phyloP scores from a whole-genome alignment of 2,888 invertebrate genomes.

The Macaria notata region DNA sequence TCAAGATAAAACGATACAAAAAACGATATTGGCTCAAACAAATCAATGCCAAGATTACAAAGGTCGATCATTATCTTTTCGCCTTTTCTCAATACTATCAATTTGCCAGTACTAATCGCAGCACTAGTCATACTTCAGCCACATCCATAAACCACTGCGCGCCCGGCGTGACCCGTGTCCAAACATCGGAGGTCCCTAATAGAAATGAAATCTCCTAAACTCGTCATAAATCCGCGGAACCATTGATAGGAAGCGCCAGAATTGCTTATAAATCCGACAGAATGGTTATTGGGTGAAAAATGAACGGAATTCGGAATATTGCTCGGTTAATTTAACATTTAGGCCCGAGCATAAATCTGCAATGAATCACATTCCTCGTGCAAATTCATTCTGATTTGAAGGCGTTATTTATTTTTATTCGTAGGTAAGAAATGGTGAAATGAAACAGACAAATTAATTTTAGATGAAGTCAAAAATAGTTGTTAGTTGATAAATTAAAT shows the following conservation, averaged over 20 bases:
- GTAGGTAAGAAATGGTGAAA: too few species aligned
- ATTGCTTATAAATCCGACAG: slow-evolving; percentile 53
- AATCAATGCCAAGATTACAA: too few species aligned
- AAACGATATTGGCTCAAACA: too few species aligned
- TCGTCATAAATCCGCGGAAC: slow-evolving; percentile 43
- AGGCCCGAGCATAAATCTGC: slow-evolving; percentile 24
- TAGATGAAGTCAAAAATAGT: too few species aligned
- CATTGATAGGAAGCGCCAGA: slow-evolving; percentile 47
- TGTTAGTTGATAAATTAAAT: too few species aligned
- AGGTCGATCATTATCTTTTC: too few species aligned
- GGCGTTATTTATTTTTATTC: too few species aligned
- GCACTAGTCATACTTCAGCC: too few species aligned
- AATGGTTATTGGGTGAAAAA: slow-evolving; percentile 57
- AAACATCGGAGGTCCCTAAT: slow-evolving; percentile 36
- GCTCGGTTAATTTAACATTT: slow-evolving; percentile 47
- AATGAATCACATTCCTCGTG: slow-evolving; percentile 7
- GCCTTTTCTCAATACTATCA: too few species aligned
- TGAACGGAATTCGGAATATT: slow-evolving; percentile 40
- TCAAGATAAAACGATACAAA: too few species aligned
- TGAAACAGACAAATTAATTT: too few species aligned
- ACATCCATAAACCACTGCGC: slow-evolving; percentile 9
- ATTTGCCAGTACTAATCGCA: too few species aligned
- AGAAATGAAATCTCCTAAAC: slow-evolving; percentile 51
- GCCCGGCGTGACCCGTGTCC: slow-evolving; percentile 10
- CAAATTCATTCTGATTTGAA: background rate